Base-by-base conservation (phyloP, 2,797 vertebrate genomes). In the Sebastes hubbsi region DNA sequence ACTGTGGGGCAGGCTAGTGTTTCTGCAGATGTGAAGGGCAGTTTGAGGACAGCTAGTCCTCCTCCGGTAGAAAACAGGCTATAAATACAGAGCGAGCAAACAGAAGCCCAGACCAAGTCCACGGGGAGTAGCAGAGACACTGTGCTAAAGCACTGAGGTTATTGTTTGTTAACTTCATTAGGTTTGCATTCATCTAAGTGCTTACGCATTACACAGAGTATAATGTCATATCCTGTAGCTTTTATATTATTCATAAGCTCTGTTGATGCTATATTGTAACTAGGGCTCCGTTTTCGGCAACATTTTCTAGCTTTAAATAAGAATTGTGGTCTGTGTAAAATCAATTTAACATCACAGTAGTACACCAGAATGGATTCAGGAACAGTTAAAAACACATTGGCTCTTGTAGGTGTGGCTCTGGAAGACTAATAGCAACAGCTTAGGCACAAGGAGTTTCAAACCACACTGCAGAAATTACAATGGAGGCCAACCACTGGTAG, bases 81-180 rank as follows among this genome's bases (percentile, higher is more conserved):
- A 94, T 94, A 94, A 95, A 95, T 94, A 93, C 88, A 91, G 78
- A 81, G 65, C 63, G 77, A 65, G 87, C 72, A 88, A 90, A 91
- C 86, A 89, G 81, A 85, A 88, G 85, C 86, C 75, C 60, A 10
- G 54, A 59, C 71, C 56, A 58, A 42, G 75, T 87, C 94, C 88
- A 83, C 78, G 24, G 88, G 90, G 92, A 93, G 62, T 30, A 27
- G 72, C 65, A 85, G 70, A 87, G 76, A 88, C 62, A 61, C 76
- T 46, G 76, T 7, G 42, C 29, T 67, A 12, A 80, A 68, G 83
- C 82, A 76, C 78, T 69, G 67, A 66, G 61, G 82, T 61, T 61
- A 63, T 34, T 69, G 68, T 82, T 87, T 76, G 46, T 74, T 78
- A 66, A 84, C 78, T 87, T 76, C 24, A 70, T 71, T 72, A 62